These are phyloP conservation scores for Brachyptera putata DNA, from an alignment of 2,888 invertebrate species.

Conservation along the genomic window DNA sequence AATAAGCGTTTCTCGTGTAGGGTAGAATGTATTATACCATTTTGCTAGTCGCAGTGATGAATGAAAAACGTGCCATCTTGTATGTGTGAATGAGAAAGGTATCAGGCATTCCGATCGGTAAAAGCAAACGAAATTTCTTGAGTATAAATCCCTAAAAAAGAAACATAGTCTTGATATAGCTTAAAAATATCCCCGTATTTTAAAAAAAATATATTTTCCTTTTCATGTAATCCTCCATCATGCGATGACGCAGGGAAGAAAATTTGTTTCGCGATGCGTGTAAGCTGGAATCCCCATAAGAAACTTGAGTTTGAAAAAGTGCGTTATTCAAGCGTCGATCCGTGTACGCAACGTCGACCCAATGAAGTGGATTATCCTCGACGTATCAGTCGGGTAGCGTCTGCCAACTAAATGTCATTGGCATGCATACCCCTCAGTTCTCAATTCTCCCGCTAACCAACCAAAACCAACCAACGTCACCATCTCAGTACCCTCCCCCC, in stretches of 20 bases:
- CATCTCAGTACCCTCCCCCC: not conserved
- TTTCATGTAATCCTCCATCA: slow-evolving; percentile 3
- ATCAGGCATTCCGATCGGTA: not conserved
- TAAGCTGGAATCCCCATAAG: slow-evolving; percentile 3
- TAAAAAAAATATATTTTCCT: too few relatives aligned
- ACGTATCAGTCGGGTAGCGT: not conserved
- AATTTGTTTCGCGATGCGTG: not conserved
- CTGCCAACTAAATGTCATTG: slow-evolving; percentile 15
- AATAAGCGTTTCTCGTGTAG: not conserved
- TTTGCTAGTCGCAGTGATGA: not conserved
- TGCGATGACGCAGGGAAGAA: not conserved
- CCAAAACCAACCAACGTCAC: slow-evolving; percentile 14
- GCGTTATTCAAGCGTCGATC: not conserved
- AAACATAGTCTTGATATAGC: too few relatives aligned
- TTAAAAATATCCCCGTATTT: too few relatives aligned
- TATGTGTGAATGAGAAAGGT: not conserved
- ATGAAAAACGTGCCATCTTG: not conserved
- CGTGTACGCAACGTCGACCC: not conserved
- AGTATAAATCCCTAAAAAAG: too few relatives aligned
- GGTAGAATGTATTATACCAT: not conserved
- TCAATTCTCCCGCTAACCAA: too few relatives aligned
- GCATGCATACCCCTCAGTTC: too few relatives aligned
- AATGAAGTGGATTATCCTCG: slow-evolving; percentile 16
- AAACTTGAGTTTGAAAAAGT: slow-evolving; percentile 12
- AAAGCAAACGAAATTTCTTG: not conserved